Evolutionary conservation across 2,797 vertebrate genomes (phyloP), one percentile per base, ranked within the genome.

Genomic region (Naso thynnoides): DNA sequence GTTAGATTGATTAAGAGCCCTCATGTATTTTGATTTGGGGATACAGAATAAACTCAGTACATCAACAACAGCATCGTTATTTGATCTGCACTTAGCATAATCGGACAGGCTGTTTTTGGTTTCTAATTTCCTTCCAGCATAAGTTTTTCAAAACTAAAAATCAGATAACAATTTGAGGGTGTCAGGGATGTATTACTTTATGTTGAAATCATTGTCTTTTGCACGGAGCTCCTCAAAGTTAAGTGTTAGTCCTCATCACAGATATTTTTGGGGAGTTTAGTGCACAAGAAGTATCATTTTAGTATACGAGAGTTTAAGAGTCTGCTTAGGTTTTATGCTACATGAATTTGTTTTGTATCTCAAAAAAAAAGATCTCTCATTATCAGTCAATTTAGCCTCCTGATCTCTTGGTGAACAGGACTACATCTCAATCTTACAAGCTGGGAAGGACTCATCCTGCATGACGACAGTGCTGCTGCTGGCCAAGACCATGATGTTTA

Each of bases 401-500:
- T 19, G 23, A 78, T 56, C 4, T 48, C 24, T 50, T 7, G 1
- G 16, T 5, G 19, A 60, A 41, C 23, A 48, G 60, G 24, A 45
- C 94, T 96, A 99, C 96, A 99, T 95, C 86, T 99, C 98, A 63
- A 99, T 99, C 92, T 99, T 99, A 93, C 98, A 99, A 76, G 98
- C 98, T 0, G 98, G 97, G 91, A 99, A 99, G 79, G 98, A 99
- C 86, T 99, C 98, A 33, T 99, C 98, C 94, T 99, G 98, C 98
- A 99, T 99, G 82, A 99, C 98, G 39, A 99, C 98, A 1, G 98
- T 99, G 94, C 97, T 99, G 95, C 98, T 99, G 95, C 97, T 98
- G 64, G 98, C 98, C 86, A 99, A 92, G 82, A 99, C 98, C 98
- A 99, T 99, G 89, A 99, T 97, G 94, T 98, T 99, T 70, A 99